These are phyloP conservation scores for Chrysomela aeneicollis DNA, from an alignment of 2,888 invertebrate genomes.

Conservation along the genomic window DNA sequence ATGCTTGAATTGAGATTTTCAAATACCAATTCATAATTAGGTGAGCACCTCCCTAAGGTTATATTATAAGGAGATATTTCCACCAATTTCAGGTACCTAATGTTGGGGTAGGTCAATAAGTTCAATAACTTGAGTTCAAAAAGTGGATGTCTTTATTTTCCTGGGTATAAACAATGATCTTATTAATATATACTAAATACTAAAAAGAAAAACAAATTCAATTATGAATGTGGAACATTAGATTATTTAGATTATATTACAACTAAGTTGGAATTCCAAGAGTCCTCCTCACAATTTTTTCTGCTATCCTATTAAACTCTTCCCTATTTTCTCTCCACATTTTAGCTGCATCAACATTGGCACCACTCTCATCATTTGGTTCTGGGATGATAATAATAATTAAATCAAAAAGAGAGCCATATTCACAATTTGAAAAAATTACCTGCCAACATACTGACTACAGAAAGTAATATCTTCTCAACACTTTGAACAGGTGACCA, in stretches of 20 bases:
- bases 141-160: no score
- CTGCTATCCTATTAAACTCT: slow-evolving; percentile 93
- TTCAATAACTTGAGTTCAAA: no score
- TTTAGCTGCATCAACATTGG: slow-evolving; percentile 99
- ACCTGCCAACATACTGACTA: slow-evolving; percentile 97
- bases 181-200: no score
- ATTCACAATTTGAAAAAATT: slow-evolving; percentile 35
- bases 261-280: slow-evolving; percentile 73
- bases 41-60: no score
- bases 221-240: no score
- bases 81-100: no score
- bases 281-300: slow-evolving; percentile 89
- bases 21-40: no score
- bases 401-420: neutral
- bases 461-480: slow-evolving; percentile 97
- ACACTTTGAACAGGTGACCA: slow-evolving; percentile 99
- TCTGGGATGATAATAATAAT: slow-evolving; percentile 65
- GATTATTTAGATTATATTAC: neutral
- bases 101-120: no score
- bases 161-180: no score
- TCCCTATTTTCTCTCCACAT: slow-evolving; percentile 97
- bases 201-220: no score
- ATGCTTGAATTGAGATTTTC: no score
- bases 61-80: no score
- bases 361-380: slow-evolving; percentile 99